phyloP scores from a whole-genome alignment of 2,888 invertebrate species.

The Celastrina argiolus region DNA sequence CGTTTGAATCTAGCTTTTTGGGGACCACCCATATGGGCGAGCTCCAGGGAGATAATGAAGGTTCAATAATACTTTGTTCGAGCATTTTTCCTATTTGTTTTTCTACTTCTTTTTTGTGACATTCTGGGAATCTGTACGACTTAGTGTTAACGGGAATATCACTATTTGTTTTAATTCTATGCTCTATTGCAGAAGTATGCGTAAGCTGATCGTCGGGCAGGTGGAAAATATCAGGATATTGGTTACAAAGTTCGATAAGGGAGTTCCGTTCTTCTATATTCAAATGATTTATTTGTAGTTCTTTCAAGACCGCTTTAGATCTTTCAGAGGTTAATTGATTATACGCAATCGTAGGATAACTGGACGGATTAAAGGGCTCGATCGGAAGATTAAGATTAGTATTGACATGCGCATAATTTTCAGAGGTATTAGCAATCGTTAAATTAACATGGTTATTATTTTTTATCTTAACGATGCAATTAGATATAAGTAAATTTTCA shows the following conservation, averaged over 20 bases:
- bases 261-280: slow-evolving; percentile 30
- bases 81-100: no score
- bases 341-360: background rate
- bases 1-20: slow-evolving; percentile 33
- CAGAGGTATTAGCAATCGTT: background rate
- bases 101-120: slow-evolving; percentile 15
- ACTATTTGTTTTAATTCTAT: background rate
- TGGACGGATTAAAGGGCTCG: background rate
- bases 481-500: slow-evolving; percentile 1
- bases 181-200: no score
- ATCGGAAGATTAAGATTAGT: background rate
- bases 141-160: slow-evolving; percentile 28
- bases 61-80: no score
- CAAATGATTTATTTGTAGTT: slow-evolving; percentile 25
- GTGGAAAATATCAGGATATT: no score
- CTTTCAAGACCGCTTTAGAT: no score
- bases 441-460: background rate
- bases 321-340: no score
- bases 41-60: slow-evolving; percentile 19
- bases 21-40: slow-evolving; percentile 35
- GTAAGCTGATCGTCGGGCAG: no score
- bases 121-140: slow-evolving; percentile 27
- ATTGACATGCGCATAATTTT: slow-evolving; percentile 1
- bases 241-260: no score
- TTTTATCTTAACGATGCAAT: no score